Percentiles rank a stretch among this genome's conserved stretches.
Evolutionary conservation across 2,888 invertebrate genomes (phyloP).

Genomic region (Ophion costatus): DNA sequence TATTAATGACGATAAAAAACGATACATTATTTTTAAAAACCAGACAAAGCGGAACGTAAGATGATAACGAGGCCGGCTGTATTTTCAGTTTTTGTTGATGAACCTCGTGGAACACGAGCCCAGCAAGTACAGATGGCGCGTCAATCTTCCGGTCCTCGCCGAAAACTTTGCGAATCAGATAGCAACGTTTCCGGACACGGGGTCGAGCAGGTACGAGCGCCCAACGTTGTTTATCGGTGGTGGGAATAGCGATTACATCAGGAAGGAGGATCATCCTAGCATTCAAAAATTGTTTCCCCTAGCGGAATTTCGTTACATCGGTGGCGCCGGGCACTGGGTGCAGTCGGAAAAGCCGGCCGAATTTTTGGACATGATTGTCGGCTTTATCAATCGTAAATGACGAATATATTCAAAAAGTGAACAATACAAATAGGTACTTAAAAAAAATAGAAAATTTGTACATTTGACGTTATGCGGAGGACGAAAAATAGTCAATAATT

Average conservation of each 20-base stretch:
- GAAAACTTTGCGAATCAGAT: constrained; percentile 88
- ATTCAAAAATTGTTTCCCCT: constrained; percentile 90
- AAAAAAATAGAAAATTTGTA: background rate
- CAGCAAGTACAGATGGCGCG: constrained; percentile 89
- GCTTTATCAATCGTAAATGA: constrained; percentile 85
- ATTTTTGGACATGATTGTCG: constrained; percentile 88
- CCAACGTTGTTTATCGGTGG: constrained; percentile 95
- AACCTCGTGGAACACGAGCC: constrained; percentile 90
- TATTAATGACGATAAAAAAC: background rate
- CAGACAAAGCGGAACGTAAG: background rate
- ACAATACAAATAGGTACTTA: background rate
- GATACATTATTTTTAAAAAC: background rate
- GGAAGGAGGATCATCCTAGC: constrained; percentile 85
- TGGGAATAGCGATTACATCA: constrained; percentile 91
- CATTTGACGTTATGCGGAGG: background rate
- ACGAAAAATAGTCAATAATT: background rate
- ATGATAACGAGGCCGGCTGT: constrained; percentile 66
- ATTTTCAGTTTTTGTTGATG: constrained; percentile 90
- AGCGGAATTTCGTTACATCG: constrained; percentile 88
- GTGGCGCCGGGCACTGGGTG: constrained; percentile 96
- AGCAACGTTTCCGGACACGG: constrained; percentile 86
- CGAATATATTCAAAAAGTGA: background rate
- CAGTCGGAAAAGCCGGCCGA: constrained; percentile 95
- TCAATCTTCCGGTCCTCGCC: constrained; percentile 91
- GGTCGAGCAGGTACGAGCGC: constrained; percentile 82